A percentile compares a stretch with the other conserved stretches of the same genome.
phyloP scores from a whole-genome alignment of 2,113 vertebrate species.

The Emydocephalus ijimae region DNA sequence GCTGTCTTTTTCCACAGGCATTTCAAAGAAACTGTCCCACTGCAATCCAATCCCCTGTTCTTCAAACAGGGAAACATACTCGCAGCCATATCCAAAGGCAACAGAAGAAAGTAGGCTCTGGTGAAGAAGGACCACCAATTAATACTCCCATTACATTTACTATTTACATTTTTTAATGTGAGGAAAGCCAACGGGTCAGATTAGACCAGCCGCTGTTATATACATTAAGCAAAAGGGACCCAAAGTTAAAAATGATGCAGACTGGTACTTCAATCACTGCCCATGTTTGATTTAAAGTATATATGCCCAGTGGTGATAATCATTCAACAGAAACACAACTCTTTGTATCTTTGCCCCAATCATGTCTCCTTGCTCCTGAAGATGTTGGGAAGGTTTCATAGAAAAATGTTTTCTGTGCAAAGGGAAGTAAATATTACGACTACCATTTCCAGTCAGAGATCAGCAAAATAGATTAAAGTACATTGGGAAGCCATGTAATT shows the following conservation, averaged over 20 bases:
- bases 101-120: constrained; percentile 95
- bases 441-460: not conserved
- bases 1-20: constrained; percentile 83
- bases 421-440: not conserved
- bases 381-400: not conserved
- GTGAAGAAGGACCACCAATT: constrained; percentile 22
- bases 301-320: not conserved
- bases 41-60: constrained; percentile 95
- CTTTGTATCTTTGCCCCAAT: not conserved
- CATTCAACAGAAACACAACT: not conserved
- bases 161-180: not conserved
- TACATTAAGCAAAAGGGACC: not conserved
- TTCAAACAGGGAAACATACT: constrained; percentile 93
- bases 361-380: not conserved
- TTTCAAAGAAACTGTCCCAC: constrained; percentile 89
- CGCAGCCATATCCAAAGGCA: constrained; percentile 94
- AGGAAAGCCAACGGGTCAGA: not conserved
- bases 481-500: not conserved
- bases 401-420: not conserved
- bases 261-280: not conserved
- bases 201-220: not conserved
- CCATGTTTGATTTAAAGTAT: not conserved
- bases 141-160: not conserved
- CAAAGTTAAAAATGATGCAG: not conserved
- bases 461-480: not conserved